Conservation (phyloP, 1,140 invertebrate species). For the Hylaeus volcanicus region DNA sequence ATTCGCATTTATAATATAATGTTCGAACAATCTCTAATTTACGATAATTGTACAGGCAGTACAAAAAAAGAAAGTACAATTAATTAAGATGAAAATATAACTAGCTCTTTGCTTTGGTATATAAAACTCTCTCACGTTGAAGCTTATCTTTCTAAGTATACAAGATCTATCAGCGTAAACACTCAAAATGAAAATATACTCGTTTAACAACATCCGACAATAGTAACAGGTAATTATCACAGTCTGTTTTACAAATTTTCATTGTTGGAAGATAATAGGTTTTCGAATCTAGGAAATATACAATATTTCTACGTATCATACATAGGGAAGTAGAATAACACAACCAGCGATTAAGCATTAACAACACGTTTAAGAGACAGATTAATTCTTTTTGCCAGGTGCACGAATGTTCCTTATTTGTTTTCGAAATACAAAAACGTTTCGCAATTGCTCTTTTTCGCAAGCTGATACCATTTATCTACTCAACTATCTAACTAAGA, state of each 20-base stretch:
- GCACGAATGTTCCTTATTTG: neutral
- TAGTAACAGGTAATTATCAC: conserved; percentile 55
- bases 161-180: conserved; percentile 44
- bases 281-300: neutral
- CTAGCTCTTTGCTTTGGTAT: conserved; percentile 38
- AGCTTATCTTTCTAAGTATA: conserved; percentile 56
- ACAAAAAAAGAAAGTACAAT: conserved; percentile 37
- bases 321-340: conserved; percentile 3
- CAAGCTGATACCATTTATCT: conserved; percentile 24
- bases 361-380: neutral
- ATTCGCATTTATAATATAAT: conserved; percentile 58
- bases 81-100: conserved; percentile 43
- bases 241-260: conserved; percentile 53
- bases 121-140: conserved; percentile 33
- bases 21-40: conserved; percentile 33
- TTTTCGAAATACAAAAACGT: conserved; percentile 22
- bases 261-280: conserved; percentile 27
- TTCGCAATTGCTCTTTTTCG: conserved; percentile 2
- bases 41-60: conserved; percentile 37
- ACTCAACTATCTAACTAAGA: conserved; percentile 44
- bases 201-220: conserved; percentile 17
- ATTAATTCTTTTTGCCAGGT: neutral
- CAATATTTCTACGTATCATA: conserved; percentile 15
- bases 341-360: conserved; percentile 2
- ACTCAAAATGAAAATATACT: conserved; percentile 43